Percentiles rank a stretch among this genome's conserved stretches.
Conservation (phyloP, 2,113 vertebrate genomes). For the Rhodinocichla rosea region DNA sequence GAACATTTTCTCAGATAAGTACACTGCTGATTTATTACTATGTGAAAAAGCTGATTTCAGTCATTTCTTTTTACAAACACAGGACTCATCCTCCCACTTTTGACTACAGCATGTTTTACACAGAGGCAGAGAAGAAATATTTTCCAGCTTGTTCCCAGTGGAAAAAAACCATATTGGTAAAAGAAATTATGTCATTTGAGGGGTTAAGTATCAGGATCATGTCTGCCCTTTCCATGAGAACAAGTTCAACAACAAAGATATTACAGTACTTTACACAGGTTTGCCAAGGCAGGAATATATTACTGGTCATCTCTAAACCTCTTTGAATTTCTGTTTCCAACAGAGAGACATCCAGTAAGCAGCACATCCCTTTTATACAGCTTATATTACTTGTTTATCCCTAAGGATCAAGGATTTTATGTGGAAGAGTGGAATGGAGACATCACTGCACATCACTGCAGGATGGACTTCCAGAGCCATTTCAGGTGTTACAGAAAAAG, state of each 20-base stretch:
- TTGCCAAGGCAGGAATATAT: neutral
- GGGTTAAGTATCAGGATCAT: neutral
- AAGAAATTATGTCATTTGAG: neutral
- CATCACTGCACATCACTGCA: neutral
- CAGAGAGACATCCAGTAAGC: neutral
- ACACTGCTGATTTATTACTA: neutral
- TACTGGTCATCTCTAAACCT: neutral
- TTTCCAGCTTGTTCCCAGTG: neutral
- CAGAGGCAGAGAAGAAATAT: neutral
- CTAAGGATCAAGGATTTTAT: neutral
- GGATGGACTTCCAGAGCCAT: neutral
- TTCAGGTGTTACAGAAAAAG: neutral
- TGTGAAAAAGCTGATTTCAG: fast-evolving
- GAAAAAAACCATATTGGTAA: neutral
- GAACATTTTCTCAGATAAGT: neutral
- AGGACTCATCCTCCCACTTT: neutral
- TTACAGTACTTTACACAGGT: neutral
- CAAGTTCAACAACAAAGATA: neutral
- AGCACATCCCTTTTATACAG: neutral
- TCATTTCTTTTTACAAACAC: neutral
- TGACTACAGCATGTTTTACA: neutral
- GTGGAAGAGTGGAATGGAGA: neutral
- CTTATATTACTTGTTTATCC: neutral
- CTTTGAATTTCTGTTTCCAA: neutral
- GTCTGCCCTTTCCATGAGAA: neutral